phyloP scores from a whole-genome alignment of 2,888 invertebrate genomes.

The Drosophila antonietae region DNA sequence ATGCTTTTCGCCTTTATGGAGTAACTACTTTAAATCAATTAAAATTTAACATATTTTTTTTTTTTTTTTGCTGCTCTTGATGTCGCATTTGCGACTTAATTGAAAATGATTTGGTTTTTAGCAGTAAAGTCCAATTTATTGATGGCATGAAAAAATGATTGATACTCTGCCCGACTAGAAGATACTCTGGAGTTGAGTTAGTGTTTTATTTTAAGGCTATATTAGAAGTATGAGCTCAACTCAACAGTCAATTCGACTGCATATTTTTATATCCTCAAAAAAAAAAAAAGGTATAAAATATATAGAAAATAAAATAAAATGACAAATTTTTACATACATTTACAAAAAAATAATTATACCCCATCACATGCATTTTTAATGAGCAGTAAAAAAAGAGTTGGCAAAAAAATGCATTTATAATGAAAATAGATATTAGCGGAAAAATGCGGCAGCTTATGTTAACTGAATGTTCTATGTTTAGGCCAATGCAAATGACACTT shows the following conservation, averaged over 20 bases:
- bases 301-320: too few species aligned
- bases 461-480: constrained; percentile 14
- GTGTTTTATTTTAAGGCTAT: not conserved
- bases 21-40: constrained; percentile 47
- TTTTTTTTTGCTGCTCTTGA: constrained; percentile 2
- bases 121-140: constrained; percentile 9
- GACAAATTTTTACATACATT: too few species aligned
- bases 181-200: not conserved
- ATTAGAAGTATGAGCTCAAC: too few species aligned
- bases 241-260: too few species aligned
- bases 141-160: not conserved
- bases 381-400: not conserved
- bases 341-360: not conserved
- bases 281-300: too few species aligned
- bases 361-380: too few species aligned
- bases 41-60: constrained; percentile 10
- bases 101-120: constrained; percentile 58
- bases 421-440: constrained; percentile 16
- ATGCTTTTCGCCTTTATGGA: constrained; percentile 20
- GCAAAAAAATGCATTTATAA: not conserved
- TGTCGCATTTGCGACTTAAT: constrained; percentile 60
- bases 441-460: constrained; percentile 15
- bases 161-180: not conserved
- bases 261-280: too few species aligned
- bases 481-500: constrained; percentile 31